These are phyloP conservation scores for Hypothenemus hampei DNA, from an alignment of 1,140 invertebrate species.

Conservation along the genomic window DNA sequence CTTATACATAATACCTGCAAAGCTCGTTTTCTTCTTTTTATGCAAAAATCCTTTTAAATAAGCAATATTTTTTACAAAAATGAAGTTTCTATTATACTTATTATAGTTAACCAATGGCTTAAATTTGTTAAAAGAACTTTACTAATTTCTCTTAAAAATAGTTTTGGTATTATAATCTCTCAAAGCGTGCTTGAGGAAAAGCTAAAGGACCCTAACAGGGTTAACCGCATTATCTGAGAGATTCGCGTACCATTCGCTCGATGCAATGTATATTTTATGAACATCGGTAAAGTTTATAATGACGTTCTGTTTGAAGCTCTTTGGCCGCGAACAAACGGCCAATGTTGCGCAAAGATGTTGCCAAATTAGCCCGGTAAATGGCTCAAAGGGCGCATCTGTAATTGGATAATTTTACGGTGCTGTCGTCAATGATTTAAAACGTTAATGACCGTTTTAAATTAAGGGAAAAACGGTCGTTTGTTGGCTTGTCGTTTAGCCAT, in stretches of 20 bases:
- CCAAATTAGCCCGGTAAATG: background rate
- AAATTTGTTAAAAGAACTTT: too few species aligned
- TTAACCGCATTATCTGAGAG: slow-evolving; percentile 37
- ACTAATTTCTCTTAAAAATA: too few species aligned
- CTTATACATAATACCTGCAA: too few species aligned
- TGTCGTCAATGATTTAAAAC: background rate
- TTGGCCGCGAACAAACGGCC: slow-evolving; percentile 2
- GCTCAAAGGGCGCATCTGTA: background rate
- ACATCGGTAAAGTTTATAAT: slow-evolving; percentile 39
- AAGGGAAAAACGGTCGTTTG: too few species aligned
- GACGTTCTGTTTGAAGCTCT: slow-evolving; percentile 7
- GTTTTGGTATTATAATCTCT: too few species aligned
- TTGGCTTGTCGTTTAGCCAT: too few species aligned
- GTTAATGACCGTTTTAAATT: background rate
- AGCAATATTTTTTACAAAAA: too few species aligned
- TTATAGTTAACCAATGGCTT: too few species aligned
- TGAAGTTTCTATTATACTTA: too few species aligned
- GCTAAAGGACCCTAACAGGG: slow-evolving; percentile 32
- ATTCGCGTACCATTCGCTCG: slow-evolving; percentile 13
- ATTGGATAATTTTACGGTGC: background rate
- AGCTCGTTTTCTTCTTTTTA: too few species aligned
- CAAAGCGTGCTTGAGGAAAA: slow-evolving; percentile 36
- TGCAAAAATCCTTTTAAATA: too few species aligned
- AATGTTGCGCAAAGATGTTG: slow-evolving; percentile 1
- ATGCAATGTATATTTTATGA: slow-evolving; percentile 42